Conservation (phyloP, 2,797 vertebrate genomes). For the Aeoliscus strigatus region DNA sequence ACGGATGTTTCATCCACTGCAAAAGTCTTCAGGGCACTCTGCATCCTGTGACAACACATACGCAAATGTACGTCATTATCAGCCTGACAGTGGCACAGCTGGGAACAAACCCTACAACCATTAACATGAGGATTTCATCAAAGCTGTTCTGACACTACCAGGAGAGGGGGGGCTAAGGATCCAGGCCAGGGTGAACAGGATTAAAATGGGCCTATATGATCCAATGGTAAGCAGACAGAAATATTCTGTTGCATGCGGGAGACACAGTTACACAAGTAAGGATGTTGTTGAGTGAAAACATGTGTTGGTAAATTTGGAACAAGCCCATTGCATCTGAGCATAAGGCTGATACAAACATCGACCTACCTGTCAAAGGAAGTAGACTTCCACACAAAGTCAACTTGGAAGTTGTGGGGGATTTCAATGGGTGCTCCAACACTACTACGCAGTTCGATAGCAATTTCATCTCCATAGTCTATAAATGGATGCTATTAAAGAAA, state of each 20-base stretch:
- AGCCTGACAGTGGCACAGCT: not conserved
- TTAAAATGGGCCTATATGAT: no score
- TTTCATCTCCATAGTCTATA: slow-evolving; percentile 97
- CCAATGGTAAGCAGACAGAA: no score
- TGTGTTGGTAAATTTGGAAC: no score
- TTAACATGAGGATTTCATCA: no score
- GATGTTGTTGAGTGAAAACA: no score
- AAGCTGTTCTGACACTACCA: no score
- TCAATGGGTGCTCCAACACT: slow-evolving; percentile 95
- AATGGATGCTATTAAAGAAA: slow-evolving; percentile 46
- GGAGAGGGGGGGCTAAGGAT: no score
- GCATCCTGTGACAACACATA: slow-evolving; percentile 79
- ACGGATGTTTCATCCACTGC: slow-evolving; percentile 97
- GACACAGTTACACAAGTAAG: no score
- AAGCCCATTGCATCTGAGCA: not conserved
- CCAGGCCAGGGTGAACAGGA: no score
- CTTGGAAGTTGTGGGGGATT: slow-evolving; percentile 97
- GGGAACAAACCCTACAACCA: not conserved
- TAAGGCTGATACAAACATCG: not conserved
- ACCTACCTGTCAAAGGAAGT: slow-evolving; percentile 96
- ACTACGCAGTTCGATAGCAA: slow-evolving; percentile 95
- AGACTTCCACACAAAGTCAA: slow-evolving; percentile 98
- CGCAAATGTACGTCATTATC: not conserved
- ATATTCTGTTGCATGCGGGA: no score
- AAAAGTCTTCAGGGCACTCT: slow-evolving; percentile 95